Evolutionary conservation across 2,113 vertebrate species (phyloP).

Genomic region (Spheniscus mendiculus): DNA sequence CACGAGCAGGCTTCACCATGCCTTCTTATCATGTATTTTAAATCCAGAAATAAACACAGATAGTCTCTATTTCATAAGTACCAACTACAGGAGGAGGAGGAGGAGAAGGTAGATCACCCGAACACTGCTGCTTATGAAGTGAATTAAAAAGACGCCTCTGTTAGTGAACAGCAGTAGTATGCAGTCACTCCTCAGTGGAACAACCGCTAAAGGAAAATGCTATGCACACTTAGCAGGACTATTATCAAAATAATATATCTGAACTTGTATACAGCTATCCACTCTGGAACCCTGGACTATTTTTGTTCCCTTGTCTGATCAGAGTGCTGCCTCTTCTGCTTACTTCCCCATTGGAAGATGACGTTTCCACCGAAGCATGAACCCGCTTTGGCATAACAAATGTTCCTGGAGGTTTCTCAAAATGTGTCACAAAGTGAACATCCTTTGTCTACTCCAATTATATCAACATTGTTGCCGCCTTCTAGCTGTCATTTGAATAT

Average conservation of each 20-base stretch:
- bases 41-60: neutral
- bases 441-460: slow-evolving; percentile 57
- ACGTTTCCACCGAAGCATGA: slow-evolving; percentile 72
- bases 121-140: neutral
- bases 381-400: slow-evolving; percentile 59
- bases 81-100: neutral
- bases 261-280: neutral
- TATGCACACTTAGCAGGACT: neutral
- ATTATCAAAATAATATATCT: neutral
- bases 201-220: neutral
- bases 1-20: neutral
- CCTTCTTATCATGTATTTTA: neutral
- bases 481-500: slow-evolving; percentile 65
- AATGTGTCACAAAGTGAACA: slow-evolving; percentile 69
- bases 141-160: neutral
- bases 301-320: slow-evolving; percentile 14
- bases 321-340: slow-evolving; percentile 17
- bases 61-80: neutral
- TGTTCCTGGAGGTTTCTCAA: slow-evolving; percentile 64
- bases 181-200: neutral
- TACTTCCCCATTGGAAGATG: slow-evolving; percentile 27
- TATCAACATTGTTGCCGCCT: slow-evolving; percentile 59
- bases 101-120: neutral
- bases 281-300: neutral
- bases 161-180: neutral